These are phyloP conservation scores for Sialia sialis DNA, from an alignment of 2,113 vertebrate genomes.

Conservation along the genomic window DNA sequence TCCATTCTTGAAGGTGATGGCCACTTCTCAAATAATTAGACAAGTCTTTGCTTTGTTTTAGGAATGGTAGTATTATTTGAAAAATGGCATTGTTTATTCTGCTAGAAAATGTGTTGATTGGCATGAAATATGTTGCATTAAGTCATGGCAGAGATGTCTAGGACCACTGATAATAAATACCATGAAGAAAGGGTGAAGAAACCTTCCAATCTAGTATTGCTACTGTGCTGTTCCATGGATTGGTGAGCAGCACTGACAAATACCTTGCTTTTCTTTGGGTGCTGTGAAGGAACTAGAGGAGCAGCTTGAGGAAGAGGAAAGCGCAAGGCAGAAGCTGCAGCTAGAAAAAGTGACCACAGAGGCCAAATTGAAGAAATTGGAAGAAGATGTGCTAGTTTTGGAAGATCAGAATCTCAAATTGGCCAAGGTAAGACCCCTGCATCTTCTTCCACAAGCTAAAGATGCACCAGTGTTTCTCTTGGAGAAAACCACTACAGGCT, in stretches of 20 bases:
- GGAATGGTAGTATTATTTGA: not conserved
- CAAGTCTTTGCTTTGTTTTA: not conserved
- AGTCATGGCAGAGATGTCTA: not conserved
- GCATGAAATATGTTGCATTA: not conserved
- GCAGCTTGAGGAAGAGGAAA: constrained; percentile 96
- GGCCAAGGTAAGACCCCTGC: constrained; percentile 77
- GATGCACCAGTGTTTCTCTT: not conserved
- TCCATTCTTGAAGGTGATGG: not conserved
- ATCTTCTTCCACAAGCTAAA: not conserved
- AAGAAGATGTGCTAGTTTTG: constrained; percentile 90
- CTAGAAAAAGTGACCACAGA: constrained; percentile 94
- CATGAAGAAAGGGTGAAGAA: not conserved
- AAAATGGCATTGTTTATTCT: not conserved
- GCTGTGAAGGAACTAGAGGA: constrained; percentile 88
- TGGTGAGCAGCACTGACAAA: not conserved
- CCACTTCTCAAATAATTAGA: not conserved
- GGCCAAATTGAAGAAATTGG: constrained; percentile 92
- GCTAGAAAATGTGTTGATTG: not conserved
- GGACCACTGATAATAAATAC: not conserved
- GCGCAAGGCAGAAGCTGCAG: constrained; percentile 93
- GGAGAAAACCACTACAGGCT: not conserved
- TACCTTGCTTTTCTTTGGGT: not conserved
- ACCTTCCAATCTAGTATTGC: not conserved
- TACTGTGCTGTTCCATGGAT: not conserved
- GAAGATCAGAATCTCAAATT: constrained; percentile 95